A percentile compares a stretch with the other conserved stretches of the same genome.
phyloP scores from a whole-genome alignment of 2,888 invertebrate species.

The Luperina testacea region DNA sequence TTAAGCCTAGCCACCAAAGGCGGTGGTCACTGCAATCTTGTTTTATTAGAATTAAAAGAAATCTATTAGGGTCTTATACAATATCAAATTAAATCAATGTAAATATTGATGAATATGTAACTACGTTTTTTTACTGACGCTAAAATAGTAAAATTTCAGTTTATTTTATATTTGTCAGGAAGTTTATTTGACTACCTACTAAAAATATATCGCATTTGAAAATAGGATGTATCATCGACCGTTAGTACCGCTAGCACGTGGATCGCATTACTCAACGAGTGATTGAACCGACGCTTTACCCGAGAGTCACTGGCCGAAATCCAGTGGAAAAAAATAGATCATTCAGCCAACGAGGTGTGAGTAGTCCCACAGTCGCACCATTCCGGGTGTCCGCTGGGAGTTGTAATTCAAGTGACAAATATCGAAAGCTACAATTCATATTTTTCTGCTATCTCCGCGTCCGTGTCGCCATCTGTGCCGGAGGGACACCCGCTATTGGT shows the following conservation, averaged over 20 bases:
- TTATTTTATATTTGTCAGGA: slow-evolving; percentile 3
- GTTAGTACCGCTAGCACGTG: slow-evolving; percentile 55
- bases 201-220: slow-evolving; percentile 43
- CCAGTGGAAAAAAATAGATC: slow-evolving; percentile 82
- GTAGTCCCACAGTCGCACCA: slow-evolving; percentile 81
- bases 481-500: slow-evolving; percentile 87
- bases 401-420: slow-evolving; percentile 91
- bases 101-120: slow-evolving; percentile 27
- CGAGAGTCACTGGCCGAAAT: slow-evolving; percentile 68
- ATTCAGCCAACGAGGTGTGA: slow-evolving; percentile 87
- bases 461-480: slow-evolving; percentile 89
- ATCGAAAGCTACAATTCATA: slow-evolving; percentile 90
- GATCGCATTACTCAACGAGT: slow-evolving; percentile 56
- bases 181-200: slow-evolving; percentile 3
- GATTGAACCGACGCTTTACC: slow-evolving; percentile 54
- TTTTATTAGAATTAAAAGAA: slow-evolving; percentile 46
- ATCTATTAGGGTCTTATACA: slow-evolving; percentile 32
- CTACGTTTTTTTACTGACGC: slow-evolving; percentile 6
- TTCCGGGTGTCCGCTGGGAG: slow-evolving; percentile 85
- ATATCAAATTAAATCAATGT: slow-evolving; percentile 36
- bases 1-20: slow-evolving; percentile 53
- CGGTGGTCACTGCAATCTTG: slow-evolving; percentile 50
- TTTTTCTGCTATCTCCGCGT: slow-evolving; percentile 89
- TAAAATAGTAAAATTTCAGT: slow-evolving; percentile 17
- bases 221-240: slow-evolving; percentile 45